Evolutionary conservation across 2,888 invertebrate species (phyloP), one percentile per base, ranked within the genome.

Genomic region (Nineta flava): DNA sequence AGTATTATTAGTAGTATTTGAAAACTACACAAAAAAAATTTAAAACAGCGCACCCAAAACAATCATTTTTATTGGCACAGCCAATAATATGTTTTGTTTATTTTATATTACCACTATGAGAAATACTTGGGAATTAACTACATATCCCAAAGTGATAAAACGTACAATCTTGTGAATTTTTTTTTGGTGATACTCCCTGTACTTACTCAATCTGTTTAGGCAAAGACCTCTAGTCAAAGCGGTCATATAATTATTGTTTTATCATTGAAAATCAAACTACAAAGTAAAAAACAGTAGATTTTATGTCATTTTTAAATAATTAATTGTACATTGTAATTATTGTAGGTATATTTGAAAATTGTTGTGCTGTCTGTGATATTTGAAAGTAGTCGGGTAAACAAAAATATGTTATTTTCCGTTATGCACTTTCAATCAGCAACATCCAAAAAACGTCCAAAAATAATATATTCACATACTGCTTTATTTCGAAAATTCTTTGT

Each of bases 281-380:
- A 38, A 38, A 38, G 38, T 13, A 15, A 38, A 15, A 17, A 48
- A 48, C 17, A 41, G 31, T 48, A 41, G 42, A 42, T 48, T 31
- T 48, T 48, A 38, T 40, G 13, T 41, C 35, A 41, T 41, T 26
- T 34, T 35, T 26, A 16, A 26, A n/a, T 35, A 34, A 26, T 35
- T 45, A 48, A 48, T 19, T 48, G 48, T 48, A 48, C 48, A 48
- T 48, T 48, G 41, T 43, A 49, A 21, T 44, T n/a, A 44, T 13
- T 35, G 21, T 44, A 45, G 44, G 40, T 49, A 49, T 51, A 50
- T 50, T 50, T 50, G 48, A 51, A 53, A 51, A 49, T 51, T 52
- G 44, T 44, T 44, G 44, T 53, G 49, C 49, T 48, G 48, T 47
- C 53, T 53, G 53, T 53, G 53, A 53, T 53, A 53, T 53, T 53